Base-by-base conservation (phyloP, 1,140 invertebrate species). In the Popillia japonica region DNA sequence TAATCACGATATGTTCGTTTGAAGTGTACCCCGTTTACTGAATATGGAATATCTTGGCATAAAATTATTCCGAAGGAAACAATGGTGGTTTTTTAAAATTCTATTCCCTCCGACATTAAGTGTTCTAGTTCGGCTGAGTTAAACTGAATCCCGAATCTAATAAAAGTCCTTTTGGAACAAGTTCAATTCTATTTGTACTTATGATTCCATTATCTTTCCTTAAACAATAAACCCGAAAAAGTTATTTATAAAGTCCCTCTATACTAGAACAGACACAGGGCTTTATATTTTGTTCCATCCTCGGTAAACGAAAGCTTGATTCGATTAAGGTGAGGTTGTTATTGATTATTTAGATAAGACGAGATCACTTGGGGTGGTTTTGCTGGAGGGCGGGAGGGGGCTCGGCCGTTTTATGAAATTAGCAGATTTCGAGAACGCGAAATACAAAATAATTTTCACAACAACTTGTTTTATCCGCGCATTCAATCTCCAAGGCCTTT, bases 111-210 rank as follows among this genome's bases (percentile, higher is more conserved):
- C n/a, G n/a, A n/a, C n/a, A n/a, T n/a, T n/a, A n/a, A n/a, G n/a
- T n/a, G n/a, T 48, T 0, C 44, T 11, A 48, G 6, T 48, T 48
- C 11, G 11, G 44, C 11, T 48, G 17, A 48, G 44, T 48, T 48
- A 48, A 48, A 48, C 17, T 48, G 44, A 48, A 11, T 48, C 17
- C 11, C 17, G 44, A 48, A 48, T 48, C 44, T 48, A 48, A 48
- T 48, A 48, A 48, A 48, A 48, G 44, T 48, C 44, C 44, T 48
- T 48, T 48, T 48, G 11, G 17, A 3, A 11, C 11, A 48, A 48
- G 44, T 48, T 48, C 44, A 48, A 48, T 48, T 48, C 44, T 48
- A 48, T 48, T 48, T 48, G 17, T 48, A 48, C 44, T 48, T 48
- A 48, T 48, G 44, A 48, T 48, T 48, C 44, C 44, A 48, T 48